phyloP scores from a whole-genome alignment of 2,113 vertebrate genomes.

The Sardina pilchardus region DNA sequence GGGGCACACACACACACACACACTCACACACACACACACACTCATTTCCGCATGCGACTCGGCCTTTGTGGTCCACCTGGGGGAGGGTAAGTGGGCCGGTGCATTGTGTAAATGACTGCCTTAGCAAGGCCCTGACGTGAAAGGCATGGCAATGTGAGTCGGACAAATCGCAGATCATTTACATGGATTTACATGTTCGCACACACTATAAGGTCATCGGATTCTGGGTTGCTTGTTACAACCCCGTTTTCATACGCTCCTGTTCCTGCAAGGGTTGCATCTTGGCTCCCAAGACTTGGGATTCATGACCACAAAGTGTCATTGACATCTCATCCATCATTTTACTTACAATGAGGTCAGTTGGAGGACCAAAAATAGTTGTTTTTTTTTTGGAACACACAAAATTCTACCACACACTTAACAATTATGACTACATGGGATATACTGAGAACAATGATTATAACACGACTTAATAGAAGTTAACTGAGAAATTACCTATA shows the following conservation, averaged over 20 bases:
- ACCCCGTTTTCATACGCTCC: not conserved
- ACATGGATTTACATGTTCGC: slow-evolving; percentile 1
- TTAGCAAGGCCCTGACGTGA: not conserved
- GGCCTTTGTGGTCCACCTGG: not conserved
- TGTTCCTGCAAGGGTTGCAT: not conserved
- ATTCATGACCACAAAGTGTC: not conserved
- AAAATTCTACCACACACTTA: not conserved
- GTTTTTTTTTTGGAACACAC: not conserved
- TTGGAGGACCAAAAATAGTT: not conserved
- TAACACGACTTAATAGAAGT: too few species aligned
- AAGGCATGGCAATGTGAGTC: not conserved
- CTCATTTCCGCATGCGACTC: not conserved
- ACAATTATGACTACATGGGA: not conserved
- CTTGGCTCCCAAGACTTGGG: not conserved
- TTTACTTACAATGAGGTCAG: not conserved
- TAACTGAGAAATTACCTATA: too few species aligned
- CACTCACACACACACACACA: too few species aligned
- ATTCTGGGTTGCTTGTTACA: not conserved
- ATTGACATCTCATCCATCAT: not conserved
- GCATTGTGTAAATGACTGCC: not conserved
- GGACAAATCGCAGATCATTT: not conserved
- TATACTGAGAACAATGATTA: not conserved
- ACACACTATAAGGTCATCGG: not conserved
- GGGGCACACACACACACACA: too few species aligned
- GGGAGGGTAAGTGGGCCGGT: not conserved